phyloP scores from a whole-genome alignment of 2,113 vertebrate species.

The Rousettus leschenaultii region DNA sequence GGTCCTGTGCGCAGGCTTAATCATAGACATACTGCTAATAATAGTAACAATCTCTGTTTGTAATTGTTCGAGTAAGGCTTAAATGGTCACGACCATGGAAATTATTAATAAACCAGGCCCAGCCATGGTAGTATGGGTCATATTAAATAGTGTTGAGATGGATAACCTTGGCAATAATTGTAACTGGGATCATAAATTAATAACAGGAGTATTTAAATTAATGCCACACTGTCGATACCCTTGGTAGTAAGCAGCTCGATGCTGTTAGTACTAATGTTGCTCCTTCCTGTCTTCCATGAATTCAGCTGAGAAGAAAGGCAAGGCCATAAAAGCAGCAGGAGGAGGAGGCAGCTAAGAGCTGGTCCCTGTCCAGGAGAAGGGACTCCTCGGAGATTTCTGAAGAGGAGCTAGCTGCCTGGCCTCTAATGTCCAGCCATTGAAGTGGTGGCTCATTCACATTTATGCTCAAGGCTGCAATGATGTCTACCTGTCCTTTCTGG shows the following conservation, averaged over 20 bases:
- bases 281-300: constrained; percentile 36
- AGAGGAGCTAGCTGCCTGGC: neutral
- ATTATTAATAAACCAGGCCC: constrained; percentile 71
- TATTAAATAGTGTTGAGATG: constrained; percentile 68
- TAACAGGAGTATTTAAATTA: constrained; percentile 71
- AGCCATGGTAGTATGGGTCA: constrained; percentile 54
- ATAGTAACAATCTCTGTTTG: constrained; percentile 69
- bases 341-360: neutral
- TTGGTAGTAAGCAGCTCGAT: neutral
- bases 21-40: constrained; percentile 64
- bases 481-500: neutral
- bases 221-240: constrained; percentile 53
- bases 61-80: constrained; percentile 64
- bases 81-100: constrained; percentile 64
- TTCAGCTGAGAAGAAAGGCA: neutral
- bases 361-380: neutral
- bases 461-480: neutral
- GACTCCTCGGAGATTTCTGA: neutral
- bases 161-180: constrained; percentile 69
- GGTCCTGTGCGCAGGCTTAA: constrained; percentile 15
- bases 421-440: neutral
- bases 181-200: constrained; percentile 72
- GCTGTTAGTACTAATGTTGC: constrained; percentile 45
- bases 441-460: neutral
- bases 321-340: neutral